Evolutionary conservation across 2,797 vertebrate genomes (phyloP), one percentile per base, ranked within the genome.

Genomic region (Alca torda): DNA sequence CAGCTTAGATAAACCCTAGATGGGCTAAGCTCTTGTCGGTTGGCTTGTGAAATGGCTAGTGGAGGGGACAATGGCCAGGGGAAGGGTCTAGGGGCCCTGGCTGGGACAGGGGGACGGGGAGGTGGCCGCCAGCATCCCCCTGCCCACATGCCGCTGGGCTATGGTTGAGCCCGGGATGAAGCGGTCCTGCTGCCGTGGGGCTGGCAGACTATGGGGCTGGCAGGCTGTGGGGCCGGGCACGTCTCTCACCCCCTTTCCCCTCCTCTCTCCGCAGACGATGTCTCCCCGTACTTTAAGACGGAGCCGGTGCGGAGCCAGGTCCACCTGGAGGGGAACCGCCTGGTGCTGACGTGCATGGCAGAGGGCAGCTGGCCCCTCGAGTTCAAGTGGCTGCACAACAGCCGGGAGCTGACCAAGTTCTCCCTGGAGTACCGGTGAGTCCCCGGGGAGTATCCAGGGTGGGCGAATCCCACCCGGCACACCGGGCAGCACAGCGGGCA

Each of bases 361-460:
- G 99, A 99, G 97, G 99, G 99, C 96, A 99, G 99, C 97, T 99
- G 99, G 99, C 99, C 99, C 0, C 98, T 99, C 30, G 99, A 99
- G 97, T 99, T 99, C 97, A 99, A 99, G 96, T 99, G 99, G 99
- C 98, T 99, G 33, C 99, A 99, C 97, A 99, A 99, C 56, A 98
- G 98, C 39, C 98, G 94, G 2, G 99, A 99, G 97, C 98, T 99
- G 79, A 99, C 99, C 24, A 99, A 98, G 75, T 99, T 99, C 98
- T 99, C 99, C 31, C 97, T 99, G 98, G 99, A 99, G 74, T 99
- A 99, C 98, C 98, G 99, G 99, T 99, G 97, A 98, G 98, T 33
- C 33, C 50, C 35, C 15, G 1, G n/a, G 2, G 4, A 26, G 61
- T 51, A 51, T 11, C 82, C 4, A 0, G 30, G 14, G 9, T 3